Base-by-base conservation (phyloP, 1,140 invertebrate genomes). In the Cherax destructor region DNA sequence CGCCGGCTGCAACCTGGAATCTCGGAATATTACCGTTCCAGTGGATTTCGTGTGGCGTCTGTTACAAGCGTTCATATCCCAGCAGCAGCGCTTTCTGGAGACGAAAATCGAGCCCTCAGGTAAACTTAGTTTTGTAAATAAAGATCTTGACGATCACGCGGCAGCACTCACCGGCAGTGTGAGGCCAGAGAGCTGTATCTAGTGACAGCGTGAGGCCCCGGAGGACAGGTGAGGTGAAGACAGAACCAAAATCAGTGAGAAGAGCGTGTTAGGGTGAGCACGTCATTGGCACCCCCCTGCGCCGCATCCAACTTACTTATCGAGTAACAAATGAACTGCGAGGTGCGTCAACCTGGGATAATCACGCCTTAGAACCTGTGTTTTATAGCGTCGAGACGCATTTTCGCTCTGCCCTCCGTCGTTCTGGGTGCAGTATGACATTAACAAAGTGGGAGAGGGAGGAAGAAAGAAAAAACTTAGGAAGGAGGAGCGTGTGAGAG, bases 251-350 rank as follows among this genome's bases (percentile, higher is more conserved):
- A 30, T 61, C 74, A 11, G 50, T 78, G 76, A 61, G 74, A 72
- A 78, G 30, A 50, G 9, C 1, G 5, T 50, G 72, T 4, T 18
- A 18, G 24, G 52, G 69, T 5, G 24, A 30, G 69, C 85, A 16
- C 74, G 74, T 86, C 74, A 18, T 50, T 78, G n/a, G 72, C 85
- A 30, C 74, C 72, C 81, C 16, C 80, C 78, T 56, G 24, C 88
- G 80, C 74, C 80, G 74, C 78, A 74, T 77, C 87, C 81, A 83
- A 84, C 88, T 90, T 78, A 90, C 88, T 90, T 90, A 90, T 83
- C 88, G 88, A 84, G 88, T 78, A 90, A 90, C 88, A 90, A 90
- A 90, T 90, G 88, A 90, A 90, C 80, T 90, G 88, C 88, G 80
- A 84, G 80, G 50, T 65, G 88, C 88, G 88, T 88, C 87, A 88